Base-by-base conservation (phyloP, 2,113 vertebrate species). In the Tragulus kanchil region DNA sequence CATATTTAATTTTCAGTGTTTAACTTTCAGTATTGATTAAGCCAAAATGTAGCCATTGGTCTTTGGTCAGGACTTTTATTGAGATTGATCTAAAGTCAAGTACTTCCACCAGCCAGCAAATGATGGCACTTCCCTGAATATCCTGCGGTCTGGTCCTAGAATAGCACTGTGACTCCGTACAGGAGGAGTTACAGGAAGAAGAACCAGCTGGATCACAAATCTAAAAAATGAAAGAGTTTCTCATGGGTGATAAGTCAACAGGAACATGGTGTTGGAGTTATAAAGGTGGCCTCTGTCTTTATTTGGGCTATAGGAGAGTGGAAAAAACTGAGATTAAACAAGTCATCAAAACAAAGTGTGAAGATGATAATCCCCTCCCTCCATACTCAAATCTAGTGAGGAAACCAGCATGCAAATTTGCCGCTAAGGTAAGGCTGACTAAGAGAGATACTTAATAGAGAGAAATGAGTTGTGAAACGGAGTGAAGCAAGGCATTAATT, bases 21-120 rank as follows among this genome's bases (percentile, higher is more conserved):
- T 97, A 97, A 93, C 67, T 95, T 95, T 89, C 62, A 73, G 48
- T 93, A 97, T 93, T 85, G 79, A 97, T 97, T 97, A 93, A 96
- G 67, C 52, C 89, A 96, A 96, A 92, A 96, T 93, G 28, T 56
- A 88, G 73, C 36, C 89, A 87, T n/a, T 96, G 97, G 82, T 92
- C 78, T 98, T 92, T 58, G 86, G 92, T 93, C 81, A 93, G 50
- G 54, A 97, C 62, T 96, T 96, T 97, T 96, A 97, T 36, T 83
- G 86, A 92, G 95, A 97, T 14, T 95, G 94, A 96, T 90, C 77
- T 93, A 90, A 95, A 94, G 62, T 92, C 96, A 97, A 97, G 92
- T 97, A 96, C 96, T 96, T 97, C 90, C 88, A 94, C 93, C 81
- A 97, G 79, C 91, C 89, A 92, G 52, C 62, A 97, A 90, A 67